These are phyloP conservation scores for Ellobium chinense DNA, from an alignment of 2,888 invertebrate species.

Conservation along the genomic window DNA sequence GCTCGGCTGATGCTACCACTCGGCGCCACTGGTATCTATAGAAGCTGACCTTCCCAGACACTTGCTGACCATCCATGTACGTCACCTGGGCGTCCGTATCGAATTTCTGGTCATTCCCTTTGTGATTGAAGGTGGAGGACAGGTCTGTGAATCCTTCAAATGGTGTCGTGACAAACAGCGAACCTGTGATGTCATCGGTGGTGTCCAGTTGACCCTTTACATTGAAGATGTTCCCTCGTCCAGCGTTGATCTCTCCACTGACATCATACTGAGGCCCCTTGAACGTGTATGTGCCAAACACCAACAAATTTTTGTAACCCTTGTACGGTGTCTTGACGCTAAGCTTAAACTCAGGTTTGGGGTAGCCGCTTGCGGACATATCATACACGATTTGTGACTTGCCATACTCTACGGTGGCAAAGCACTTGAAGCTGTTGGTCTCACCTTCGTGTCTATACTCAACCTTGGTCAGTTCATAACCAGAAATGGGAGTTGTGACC, in stretches of 20 bases:
- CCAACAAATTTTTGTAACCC: background rate
- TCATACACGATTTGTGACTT: background rate
- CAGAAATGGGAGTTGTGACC: background rate
- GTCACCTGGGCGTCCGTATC: conserved; percentile 30
- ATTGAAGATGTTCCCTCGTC: background rate
- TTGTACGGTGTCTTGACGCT: background rate
- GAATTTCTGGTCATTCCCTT: conserved; percentile 32
- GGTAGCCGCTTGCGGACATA: background rate
- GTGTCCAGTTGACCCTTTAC: background rate
- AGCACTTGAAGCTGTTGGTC: background rate
- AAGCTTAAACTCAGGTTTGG: background rate
- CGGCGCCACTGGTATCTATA: conserved; percentile 33
- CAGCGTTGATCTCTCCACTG: background rate
- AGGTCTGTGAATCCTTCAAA: conserved; percentile 28
- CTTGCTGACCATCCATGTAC: conserved; percentile 33
- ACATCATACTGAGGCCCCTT: background rate
- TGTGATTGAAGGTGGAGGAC: conserved; percentile 41
- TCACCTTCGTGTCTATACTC: conserved; percentile 8
- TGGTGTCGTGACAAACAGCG: conserved; percentile 35
- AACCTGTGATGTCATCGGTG: conserved; percentile 1
- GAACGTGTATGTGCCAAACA: background rate
- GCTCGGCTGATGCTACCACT: conserved; percentile 39
- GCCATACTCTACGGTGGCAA: background rate
- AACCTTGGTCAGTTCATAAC: background rate
- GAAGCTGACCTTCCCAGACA: conserved; percentile 39